Conservation (phyloP, 2,888 invertebrate species). For the Acronicta alni region DNA sequence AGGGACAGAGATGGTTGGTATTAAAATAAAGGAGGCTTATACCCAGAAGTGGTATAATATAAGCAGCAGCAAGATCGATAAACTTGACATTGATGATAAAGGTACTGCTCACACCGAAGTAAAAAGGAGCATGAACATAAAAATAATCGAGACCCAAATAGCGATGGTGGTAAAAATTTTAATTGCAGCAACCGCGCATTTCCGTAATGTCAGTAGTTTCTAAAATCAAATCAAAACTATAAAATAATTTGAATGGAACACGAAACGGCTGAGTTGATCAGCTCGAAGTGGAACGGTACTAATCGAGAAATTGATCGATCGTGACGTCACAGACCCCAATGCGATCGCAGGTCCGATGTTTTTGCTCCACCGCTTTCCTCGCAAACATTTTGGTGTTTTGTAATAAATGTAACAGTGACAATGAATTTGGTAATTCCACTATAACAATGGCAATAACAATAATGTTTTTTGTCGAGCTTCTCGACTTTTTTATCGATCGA, state of each 20-base stretch:
- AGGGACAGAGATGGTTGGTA: too few relatives aligned
- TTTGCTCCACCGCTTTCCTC: conserved; percentile 69
- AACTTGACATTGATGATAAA: neutral
- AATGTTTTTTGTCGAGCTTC: conserved; percentile 27
- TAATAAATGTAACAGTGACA: conserved; percentile 68
- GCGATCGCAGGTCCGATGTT: conserved; percentile 40
- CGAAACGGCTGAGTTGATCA: conserved; percentile 42
- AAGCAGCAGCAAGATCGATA: too few relatives aligned
- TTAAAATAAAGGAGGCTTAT: too few relatives aligned
- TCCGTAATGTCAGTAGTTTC: conserved; percentile 46
- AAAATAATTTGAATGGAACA: conserved; percentile 45
- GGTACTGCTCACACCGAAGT: neutral
- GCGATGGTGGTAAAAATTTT: conserved; percentile 31
- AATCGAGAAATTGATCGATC: conserved; percentile 64
- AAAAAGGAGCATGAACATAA: conserved; percentile 24
- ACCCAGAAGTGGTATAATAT: too few relatives aligned
- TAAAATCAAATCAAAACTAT: conserved; percentile 45
- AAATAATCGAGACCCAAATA: conserved; percentile 41
- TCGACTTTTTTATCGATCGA: conserved; percentile 27
- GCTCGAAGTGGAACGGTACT: conserved; percentile 54
- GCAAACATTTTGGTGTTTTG: conserved; percentile 63
- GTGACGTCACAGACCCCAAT: conserved; percentile 58
- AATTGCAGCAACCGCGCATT: conserved; percentile 51
- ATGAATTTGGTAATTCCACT: conserved; percentile 56
- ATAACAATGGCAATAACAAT: conserved; percentile 39